Evolutionary conservation across 1,140 invertebrate species (phyloP), one percentile per base, ranked within the genome.

Genomic region (Lysiphlebus fabarum): DNA sequence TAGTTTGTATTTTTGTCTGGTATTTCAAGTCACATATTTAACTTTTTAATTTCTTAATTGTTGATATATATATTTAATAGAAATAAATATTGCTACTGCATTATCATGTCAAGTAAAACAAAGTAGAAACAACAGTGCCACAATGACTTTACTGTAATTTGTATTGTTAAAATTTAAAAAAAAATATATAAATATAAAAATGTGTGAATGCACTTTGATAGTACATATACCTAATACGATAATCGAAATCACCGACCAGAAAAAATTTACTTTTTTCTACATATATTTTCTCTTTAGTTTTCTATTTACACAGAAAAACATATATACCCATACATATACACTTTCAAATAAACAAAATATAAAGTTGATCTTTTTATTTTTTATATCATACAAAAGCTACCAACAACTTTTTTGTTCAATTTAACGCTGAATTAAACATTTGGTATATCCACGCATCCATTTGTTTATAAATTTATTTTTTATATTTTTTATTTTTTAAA

Each of bases 11-110:
- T 2, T 51, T 51, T 51, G 10, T 38, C 34, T n/a, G 12, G 14
- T 8, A 43, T n/a, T 53, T 44, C 48, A 54, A 37, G 9, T 33
- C 54, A 53, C 12, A 55, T 67, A 65, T 71, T 71, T 70, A 69
- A 64, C 63, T 61, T 60, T 60, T 69, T 71, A 70, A 71, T 70
- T 71, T 71, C 62, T 68, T 70, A 68, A 67, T 67, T 66, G 40
- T 57, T 53, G 14, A 12, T 14, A 44, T 26, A 26, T 4, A 26
- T 26, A 26, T 17, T 14, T 26, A 9, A 49, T 9, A 42, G 49
- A 44, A 43, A 58, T 53, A 56, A 50, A 47, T 59, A 59, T 53
- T 42, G 57, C 36, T 37, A 53, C 49, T 47, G 44, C 50, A 62
- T 58, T 62, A 48, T 54, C 55, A 40, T 54, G 55, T 53, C 51